Conservation (phyloP, 2,113 vertebrate species). For the Eira barbara region DNA sequence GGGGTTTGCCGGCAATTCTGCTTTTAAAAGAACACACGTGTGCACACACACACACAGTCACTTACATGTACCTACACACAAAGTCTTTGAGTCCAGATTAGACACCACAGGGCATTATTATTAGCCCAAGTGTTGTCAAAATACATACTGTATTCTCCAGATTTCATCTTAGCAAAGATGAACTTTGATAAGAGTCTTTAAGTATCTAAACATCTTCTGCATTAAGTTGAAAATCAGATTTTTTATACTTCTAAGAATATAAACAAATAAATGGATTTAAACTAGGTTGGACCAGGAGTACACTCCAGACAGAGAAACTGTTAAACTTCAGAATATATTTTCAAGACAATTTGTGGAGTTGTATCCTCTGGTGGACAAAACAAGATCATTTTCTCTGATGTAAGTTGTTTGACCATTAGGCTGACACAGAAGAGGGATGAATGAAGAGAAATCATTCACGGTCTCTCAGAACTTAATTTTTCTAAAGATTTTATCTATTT, state of each 20-base stretch:
- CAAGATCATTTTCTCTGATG: background rate
- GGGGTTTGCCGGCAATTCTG: slow-evolving; percentile 7
- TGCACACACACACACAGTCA: background rate
- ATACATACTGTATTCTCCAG: background rate
- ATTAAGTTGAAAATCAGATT: slow-evolving; percentile 17
- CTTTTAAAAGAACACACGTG: background rate
- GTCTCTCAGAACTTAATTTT: background rate
- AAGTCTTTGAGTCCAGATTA: background rate
- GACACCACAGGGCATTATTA: background rate
- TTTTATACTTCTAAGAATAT: background rate
- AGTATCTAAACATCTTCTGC: background rate
- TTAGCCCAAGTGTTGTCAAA: background rate
- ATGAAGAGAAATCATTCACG: background rate
- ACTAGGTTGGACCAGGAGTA: background rate
- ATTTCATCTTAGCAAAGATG: background rate
- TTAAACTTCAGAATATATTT: slow-evolving; percentile 3
- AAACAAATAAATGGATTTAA: background rate
- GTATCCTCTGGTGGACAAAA: background rate
- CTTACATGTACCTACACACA: background rate
- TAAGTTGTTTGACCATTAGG: background rate
- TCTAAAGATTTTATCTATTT: background rate
- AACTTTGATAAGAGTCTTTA: background rate
- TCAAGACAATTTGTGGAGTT: background rate
- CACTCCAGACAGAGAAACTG: background rate
- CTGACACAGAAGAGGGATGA: background rate